Evolutionary conservation across 1,140 invertebrate genomes (phyloP), one percentile per base, ranked within the genome.

Genomic region (Drosophila ambigua): DNA sequence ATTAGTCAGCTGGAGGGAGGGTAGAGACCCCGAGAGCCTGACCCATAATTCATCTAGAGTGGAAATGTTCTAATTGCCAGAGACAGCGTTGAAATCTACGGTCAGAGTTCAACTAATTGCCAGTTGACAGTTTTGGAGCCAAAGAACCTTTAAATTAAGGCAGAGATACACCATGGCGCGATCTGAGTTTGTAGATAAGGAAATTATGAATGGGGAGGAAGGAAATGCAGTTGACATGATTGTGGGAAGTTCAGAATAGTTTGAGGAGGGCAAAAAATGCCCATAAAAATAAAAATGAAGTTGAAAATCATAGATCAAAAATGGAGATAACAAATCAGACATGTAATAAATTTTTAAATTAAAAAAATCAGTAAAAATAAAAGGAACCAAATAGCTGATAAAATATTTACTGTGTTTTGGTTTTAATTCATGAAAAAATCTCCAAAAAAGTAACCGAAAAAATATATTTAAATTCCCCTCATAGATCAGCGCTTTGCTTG

Each of bases 71-170:
- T 69, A 69, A 69, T 69, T 69, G 50, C 66, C 44, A 24, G 52
- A 35, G 26, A 5, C 11, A 7, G 39, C 51, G 50, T 45, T 11
- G 26, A 61, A 54, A 61, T 74, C 77, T 55, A 24, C 24, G 71
- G 83, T 75, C 81, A 78, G 55, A 78, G 81, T 75, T 87, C 78
- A 79, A 31, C 78, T 87, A 87, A 87, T 87, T 87, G 83, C 48
- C 48, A 51, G 54, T 53, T 75, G 82, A 75, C 82, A 87, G 63
- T 67, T 67, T 13, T 53, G 45, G 65, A 82, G 78, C 72, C 83
- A 75, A 69, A 48, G 82, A 82, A 87, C 82, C 82, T 79, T 87
- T 82, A 77, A 85, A 77, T 80, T 85, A 72, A 60, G 26, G 31
- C 24, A 3, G 13, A 23, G 53, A 41, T 67, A 24, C 39, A 13